Percentiles rank a stretch among this genome's conserved stretches.
Conservation (phyloP, 2,113 vertebrate species). For the Picathartes gymnocephalus region DNA sequence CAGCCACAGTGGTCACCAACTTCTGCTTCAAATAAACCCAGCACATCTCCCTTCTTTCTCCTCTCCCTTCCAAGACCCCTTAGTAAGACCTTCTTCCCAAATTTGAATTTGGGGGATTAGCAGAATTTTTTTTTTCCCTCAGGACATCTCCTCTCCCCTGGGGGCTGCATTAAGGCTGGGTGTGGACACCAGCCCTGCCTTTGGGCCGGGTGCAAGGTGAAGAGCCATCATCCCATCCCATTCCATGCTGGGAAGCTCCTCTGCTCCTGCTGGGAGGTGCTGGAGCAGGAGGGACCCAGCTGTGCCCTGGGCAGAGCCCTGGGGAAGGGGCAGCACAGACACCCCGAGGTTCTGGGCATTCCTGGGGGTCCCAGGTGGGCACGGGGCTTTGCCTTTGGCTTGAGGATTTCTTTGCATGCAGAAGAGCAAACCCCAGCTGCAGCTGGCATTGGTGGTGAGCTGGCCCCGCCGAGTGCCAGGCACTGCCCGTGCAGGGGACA, state of each 20-base stretch:
- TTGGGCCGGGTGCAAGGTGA: background rate
- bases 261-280: background rate
- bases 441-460: background rate
- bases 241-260: rapidly evolving
- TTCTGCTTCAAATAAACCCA: background rate
- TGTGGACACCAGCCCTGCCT: background rate
- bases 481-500: background rate
- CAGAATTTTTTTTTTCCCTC: background rate
- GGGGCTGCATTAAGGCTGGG: background rate
- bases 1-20: background rate
- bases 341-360: background rate
- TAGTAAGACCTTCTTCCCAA: background rate
- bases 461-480: background rate
- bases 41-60: background rate
- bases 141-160: background rate
- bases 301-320: background rate
- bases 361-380: background rate
- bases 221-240: background rate
- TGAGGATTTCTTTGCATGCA: background rate
- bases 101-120: background rate
- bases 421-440: background rate
- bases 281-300: background rate
- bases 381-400: background rate
- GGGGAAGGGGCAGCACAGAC: background rate
- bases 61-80: background rate